Evolutionary conservation across 2,113 vertebrate genomes (phyloP).

Genomic region (Sinocyclocheilus grahami): DNA sequence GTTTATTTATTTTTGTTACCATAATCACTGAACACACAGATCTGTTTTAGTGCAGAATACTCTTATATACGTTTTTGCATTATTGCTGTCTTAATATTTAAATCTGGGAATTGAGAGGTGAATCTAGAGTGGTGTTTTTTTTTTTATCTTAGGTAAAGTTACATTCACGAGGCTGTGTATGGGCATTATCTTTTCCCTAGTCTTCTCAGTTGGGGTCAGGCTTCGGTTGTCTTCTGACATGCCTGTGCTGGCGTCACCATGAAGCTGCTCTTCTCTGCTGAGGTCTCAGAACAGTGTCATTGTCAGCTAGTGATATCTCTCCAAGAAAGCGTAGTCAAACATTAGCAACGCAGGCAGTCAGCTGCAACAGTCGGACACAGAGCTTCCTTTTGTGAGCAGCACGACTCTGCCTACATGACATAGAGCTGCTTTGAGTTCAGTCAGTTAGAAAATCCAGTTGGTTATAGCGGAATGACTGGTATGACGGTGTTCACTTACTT

Average conservation of each 20-base stretch:
- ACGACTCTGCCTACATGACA: conserved; percentile 23
- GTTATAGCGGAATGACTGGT: conserved; percentile 1
- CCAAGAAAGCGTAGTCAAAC: conserved; percentile 13
- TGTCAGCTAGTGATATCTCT: conserved; percentile 46
- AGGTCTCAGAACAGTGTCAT: conserved; percentile 7
- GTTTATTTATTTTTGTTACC: not conserved
- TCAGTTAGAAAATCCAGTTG: conserved; percentile 32
- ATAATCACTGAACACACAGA: not conserved
- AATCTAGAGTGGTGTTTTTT: not conserved
- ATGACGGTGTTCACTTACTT: too few species aligned
- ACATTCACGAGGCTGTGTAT: not conserved
- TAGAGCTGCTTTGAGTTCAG: conserved; percentile 43
- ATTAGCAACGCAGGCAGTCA: conserved; percentile 36
- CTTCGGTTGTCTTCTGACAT: not conserved
- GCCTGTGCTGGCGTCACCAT: conserved; percentile 15
- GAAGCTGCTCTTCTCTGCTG: conserved; percentile 30
- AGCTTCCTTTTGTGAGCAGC: conserved; percentile 29
- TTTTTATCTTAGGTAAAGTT: not conserved
- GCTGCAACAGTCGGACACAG: conserved; percentile 34
- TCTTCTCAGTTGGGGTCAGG: not conserved
- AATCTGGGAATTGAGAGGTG: not conserved
- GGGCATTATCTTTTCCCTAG: not conserved
- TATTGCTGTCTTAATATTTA: not conserved
- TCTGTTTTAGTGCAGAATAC: not conserved
- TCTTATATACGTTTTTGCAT: not conserved